Conservation (phyloP, 1,140 invertebrate species). For the honey bee (Apis mellifera) region Amel_HAv3.1 CM009935.2:8771501-8772000, state of each 20-base stretch:
- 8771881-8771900: constrained; percentile 3
- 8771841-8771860: too few relatives aligned
- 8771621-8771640: constrained; percentile 3
- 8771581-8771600: too few relatives aligned
- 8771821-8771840: neutral
- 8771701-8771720: constrained; percentile 23
- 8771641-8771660: neutral
- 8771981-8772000: neutral
- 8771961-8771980: constrained; percentile 17
- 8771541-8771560: too few relatives aligned
- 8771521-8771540: too few relatives aligned
- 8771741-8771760: constrained; percentile 1
- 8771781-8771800: constrained; percentile 40
- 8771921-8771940: constrained; percentile 16
- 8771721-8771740: neutral
- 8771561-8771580: too few relatives aligned
- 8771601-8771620: constrained; percentile 13
- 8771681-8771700: constrained; percentile 42
- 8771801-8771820: neutral
- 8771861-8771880: neutral
- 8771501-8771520: too few relatives aligned
- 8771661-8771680: constrained; percentile 37
- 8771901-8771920: constrained; percentile 15
- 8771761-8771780: neutral
- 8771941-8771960: neutral